These are phyloP conservation scores for Capreolus pygargus DNA, from an alignment of 2,113 vertebrate genomes.

Conservation along the genomic window DNA sequence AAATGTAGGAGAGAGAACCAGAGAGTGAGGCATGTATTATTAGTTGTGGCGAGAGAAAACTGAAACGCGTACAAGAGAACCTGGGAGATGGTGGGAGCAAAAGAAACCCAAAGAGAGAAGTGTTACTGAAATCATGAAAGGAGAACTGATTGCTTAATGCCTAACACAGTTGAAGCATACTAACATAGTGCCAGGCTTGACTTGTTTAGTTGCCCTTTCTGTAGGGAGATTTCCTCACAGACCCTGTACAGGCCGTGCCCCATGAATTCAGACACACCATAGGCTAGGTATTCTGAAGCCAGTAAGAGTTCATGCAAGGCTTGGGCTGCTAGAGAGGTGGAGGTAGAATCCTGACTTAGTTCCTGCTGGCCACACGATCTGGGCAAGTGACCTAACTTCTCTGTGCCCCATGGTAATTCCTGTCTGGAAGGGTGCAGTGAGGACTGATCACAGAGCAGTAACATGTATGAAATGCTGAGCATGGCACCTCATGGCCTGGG, in stretches of 20 bases:
- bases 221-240: neutral
- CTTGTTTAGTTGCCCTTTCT: neutral
- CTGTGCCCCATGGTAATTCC: neutral
- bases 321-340: neutral
- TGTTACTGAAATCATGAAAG: neutral
- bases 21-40: neutral
- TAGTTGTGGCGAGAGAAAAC: neutral
- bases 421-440: neutral
- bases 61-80: neutral
- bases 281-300: neutral
- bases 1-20: neutral
- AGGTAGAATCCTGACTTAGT: neutral
- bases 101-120: neutral
- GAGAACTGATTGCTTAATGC: neutral
- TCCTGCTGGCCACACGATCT: neutral
- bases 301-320: neutral
- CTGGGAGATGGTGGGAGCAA: neutral
- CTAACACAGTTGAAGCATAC: neutral
- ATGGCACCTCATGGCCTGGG: accelerated
- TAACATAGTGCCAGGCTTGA: neutral
- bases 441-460: neutral
- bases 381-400: neutral
- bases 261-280: neutral
- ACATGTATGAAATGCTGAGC: accelerated
- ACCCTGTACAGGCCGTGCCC: neutral